Evolutionary conservation across 2,113 vertebrate genomes (phyloP), one percentile per base, ranked within the genome.

Genomic region (Ptychochromis oligacanthus): DNA sequence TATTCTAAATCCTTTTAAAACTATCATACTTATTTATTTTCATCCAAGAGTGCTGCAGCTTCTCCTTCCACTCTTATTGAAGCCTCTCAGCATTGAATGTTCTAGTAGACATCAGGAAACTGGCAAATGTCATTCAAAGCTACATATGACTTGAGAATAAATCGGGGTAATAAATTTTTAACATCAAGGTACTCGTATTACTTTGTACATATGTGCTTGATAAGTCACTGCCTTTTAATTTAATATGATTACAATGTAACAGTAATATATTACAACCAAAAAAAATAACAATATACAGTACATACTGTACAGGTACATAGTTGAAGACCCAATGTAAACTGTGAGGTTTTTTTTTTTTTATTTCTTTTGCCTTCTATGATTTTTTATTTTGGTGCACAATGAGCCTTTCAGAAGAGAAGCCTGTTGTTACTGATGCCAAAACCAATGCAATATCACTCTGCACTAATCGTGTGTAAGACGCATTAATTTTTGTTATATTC

Each of bases 1-100:
- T 94, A 92, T 94, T 94, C 89, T 92, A 93, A 93, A 93, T 83
- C 85, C 77, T 94, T 95, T 93, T 75, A 22, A 80, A 76, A 79
- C 52, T 75, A 90, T 85, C 59, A 82, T 92, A 90, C 57, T 93
- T 95, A 96, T 96, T 96, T 96, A 96, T 96, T 96, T 94, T 88
- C 92, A 94, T 93, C 92, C 84, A 87, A 87, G 56, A 81, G 80
- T 75, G 75, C 85, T 87, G 79, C 85, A 86, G 80, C 87, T 92
- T 94, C 84, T 89, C 82, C 78, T 26, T 59, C 77, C 49, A 76
- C 88, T 90, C 74, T n/a, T 36, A 61, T 85, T 88, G 75, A 89
- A 89, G 87, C 60, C 78, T 80, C 77, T 82, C 79, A 75, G 75
- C 61, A 79, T 84, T 75, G 31, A 87, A 89, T 83, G 75, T 87